phyloP scores from a whole-genome alignment of 2,797 vertebrate genomes.

The Alauda arvensis region DNA sequence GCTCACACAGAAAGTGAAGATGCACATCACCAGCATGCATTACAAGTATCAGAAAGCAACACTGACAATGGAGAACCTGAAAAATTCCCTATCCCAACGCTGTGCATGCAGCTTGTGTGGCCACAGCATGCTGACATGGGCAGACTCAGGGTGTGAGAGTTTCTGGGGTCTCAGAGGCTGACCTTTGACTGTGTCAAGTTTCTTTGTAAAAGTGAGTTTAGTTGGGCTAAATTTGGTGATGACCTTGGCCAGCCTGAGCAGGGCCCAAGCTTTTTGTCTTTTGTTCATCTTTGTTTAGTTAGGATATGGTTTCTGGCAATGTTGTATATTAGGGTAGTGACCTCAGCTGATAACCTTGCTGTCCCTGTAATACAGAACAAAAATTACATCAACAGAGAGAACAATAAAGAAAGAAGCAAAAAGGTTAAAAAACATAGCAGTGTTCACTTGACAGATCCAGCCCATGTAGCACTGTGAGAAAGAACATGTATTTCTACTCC shows the following conservation, averaged over 20 bases:
- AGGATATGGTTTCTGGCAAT: not conserved
- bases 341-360: fast-evolving
- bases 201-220: not conserved
- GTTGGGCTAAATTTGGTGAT: not conserved
- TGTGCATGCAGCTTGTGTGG: not conserved
- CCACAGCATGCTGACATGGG: fast-evolving
- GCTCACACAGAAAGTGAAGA: not conserved
- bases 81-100: fast-evolving
- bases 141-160: not conserved
- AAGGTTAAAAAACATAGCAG: not conserved
- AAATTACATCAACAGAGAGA: not conserved
- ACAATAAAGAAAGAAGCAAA: not conserved
- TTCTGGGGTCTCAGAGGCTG: not conserved
- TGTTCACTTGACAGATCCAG: not conserved
- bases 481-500: not conserved
- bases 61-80: not conserved
- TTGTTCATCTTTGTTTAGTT: not conserved
- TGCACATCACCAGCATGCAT: fast-evolving
- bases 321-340: not conserved
- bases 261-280: not conserved
- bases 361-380: not conserved
- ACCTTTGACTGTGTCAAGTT: not conserved
- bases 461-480: not conserved
- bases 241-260: not conserved
- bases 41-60: not conserved